phyloP scores from a whole-genome alignment of 2,888 invertebrate genomes.

The Parnassius glacialis region DNA sequence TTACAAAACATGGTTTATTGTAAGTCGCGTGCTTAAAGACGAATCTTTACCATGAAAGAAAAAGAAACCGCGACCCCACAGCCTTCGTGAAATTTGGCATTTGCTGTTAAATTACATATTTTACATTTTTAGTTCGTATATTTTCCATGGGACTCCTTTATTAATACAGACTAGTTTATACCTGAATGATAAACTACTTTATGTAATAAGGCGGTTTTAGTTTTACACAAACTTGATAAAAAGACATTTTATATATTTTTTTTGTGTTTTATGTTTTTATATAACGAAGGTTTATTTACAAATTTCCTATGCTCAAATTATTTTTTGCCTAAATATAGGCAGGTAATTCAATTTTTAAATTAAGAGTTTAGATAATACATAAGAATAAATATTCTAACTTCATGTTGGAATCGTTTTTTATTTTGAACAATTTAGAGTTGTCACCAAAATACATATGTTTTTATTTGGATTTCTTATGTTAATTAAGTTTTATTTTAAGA shows the following conservation, averaged over 20 bases:
- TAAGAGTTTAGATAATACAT: not conserved
- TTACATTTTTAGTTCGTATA: no score
- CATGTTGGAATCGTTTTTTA: not conserved
- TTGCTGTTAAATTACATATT: no score
- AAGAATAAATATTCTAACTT: conserved; percentile 3
- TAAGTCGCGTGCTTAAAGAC: no score
- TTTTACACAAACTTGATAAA: conserved; percentile 6
- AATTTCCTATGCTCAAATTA: conserved; percentile 19
- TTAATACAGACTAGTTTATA: no score
- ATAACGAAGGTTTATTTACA: conserved; percentile 9
- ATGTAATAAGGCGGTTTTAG: not conserved
- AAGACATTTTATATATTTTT: conserved; percentile 10
- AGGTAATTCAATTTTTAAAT: not conserved
- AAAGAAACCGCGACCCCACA: no score
- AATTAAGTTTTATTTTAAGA: not conserved
- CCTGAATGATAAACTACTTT: no score
- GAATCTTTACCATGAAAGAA: no score
- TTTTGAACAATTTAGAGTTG: not conserved
- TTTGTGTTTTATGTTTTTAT: conserved; percentile 1
- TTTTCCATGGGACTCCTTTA: no score
- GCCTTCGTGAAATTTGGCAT: no score
- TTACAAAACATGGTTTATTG: no score
- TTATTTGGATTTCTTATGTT: not conserved
- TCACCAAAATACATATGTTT: not conserved
- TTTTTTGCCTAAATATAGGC: conserved; percentile 14